These are phyloP conservation scores for Tachypleus tridentatus DNA, from an alignment of 1,140 invertebrate species.

Conservation along the genomic window DNA sequence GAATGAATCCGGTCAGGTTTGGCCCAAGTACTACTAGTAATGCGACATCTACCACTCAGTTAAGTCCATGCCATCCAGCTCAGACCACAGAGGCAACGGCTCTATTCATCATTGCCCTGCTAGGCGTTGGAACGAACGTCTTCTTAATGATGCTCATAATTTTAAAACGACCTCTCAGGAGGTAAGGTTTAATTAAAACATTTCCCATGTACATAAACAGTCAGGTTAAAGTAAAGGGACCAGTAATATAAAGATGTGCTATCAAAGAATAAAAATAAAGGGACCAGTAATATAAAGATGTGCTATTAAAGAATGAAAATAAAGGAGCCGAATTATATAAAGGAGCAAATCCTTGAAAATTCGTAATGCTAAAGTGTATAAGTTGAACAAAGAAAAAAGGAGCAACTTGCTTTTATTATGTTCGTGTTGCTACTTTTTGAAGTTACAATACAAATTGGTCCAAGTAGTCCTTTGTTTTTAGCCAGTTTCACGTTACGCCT, in stretches of 20 bases:
- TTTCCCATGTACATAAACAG: no score
- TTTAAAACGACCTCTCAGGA: conserved; percentile 27
- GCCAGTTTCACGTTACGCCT: no score
- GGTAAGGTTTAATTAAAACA: conserved; percentile 18
- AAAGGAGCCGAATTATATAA: not conserved
- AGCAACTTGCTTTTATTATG: no score
- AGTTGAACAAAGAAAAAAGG: no score
- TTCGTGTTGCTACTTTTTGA: no score
- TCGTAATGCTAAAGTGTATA: no score
- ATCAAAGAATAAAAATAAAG: not conserved
- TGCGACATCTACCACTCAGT: no score
- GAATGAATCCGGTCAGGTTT: no score
- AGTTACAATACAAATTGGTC: no score
- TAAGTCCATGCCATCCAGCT: conserved; percentile 60
- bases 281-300: not conserved
- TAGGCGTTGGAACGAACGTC: conserved; percentile 69
- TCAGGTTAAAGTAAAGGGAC: conserved; percentile 7
- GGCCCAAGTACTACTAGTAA: no score
- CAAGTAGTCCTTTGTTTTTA: no score
- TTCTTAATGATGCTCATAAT: conserved; percentile 57
- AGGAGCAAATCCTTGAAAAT: not conserved
- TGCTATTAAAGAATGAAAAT: not conserved
- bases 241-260: not conserved
- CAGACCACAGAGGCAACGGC: conserved; percentile 63
- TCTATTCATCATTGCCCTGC: conserved; percentile 56